Conservation (phyloP, 37 sponge, comb jelly and placozoan species). For the Cladorhizidae sp. region DNA sequence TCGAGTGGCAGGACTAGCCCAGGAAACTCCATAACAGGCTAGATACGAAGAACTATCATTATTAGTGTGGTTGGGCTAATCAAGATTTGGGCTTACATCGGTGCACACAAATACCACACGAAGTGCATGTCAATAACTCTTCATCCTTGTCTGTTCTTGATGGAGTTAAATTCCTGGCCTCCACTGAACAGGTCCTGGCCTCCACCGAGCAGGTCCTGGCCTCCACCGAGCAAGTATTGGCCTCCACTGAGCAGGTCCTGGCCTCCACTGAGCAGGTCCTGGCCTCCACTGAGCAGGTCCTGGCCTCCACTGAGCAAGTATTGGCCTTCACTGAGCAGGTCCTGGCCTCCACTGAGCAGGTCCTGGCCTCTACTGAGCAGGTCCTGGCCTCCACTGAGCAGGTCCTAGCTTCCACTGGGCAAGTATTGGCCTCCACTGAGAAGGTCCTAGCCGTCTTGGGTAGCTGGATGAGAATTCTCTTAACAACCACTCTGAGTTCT, state of each 20-base stretch:
- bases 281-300: not conserved
- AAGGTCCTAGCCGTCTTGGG: not conserved
- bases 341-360: not conserved
- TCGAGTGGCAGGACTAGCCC: not conserved
- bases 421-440: not conserved
- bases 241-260: not conserved
- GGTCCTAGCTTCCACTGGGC: too few relatives aligned
- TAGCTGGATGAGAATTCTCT: slow-evolving; percentile 46
- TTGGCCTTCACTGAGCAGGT: not conserved
- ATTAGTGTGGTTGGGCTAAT: too few relatives aligned
- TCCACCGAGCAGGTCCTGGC: not conserved
- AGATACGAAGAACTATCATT: not conserved
- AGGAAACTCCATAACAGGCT: slow-evolving; percentile 81
- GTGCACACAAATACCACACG: slow-evolving; percentile 70
- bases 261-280: not conserved
- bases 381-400: not conserved
- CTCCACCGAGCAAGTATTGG: too few relatives aligned
- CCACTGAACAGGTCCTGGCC: not conserved
- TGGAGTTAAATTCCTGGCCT: slow-evolving; percentile 19
- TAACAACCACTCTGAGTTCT: slow-evolving; percentile 45
- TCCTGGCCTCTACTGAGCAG: not conserved
- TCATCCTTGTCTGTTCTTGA: not conserved
- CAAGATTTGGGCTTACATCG: slow-evolving; percentile 41
- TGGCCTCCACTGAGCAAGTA: too few relatives aligned
- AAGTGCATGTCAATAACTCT: slow-evolving; percentile 47